A percentile compares a stretch with the other conserved stretches of the same genome.
These are phyloP conservation scores for Pachymerium ferrugineum DNA, from an alignment of 2,888 invertebrate genomes.

Conservation along the genomic window DNA sequence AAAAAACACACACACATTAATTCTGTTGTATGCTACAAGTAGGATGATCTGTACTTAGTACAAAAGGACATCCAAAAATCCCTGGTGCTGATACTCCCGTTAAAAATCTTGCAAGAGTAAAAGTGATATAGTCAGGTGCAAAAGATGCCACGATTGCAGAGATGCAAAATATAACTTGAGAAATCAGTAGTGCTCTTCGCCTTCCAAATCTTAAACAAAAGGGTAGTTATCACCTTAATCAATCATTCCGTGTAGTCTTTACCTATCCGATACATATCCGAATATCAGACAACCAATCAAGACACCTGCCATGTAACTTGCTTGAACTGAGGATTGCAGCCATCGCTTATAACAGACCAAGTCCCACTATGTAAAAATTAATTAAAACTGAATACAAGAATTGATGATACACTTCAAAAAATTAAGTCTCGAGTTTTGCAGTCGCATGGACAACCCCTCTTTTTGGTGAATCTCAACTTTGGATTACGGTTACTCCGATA, in stretches of 20 bases:
- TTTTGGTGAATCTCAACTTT: too few species aligned
- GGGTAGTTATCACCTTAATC: not conserved
- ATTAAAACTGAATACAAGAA: not conserved
- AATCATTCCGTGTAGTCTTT: conserved; percentile 39
- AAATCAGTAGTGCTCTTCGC: conserved; percentile 66
- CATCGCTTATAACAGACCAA: conserved; percentile 63
- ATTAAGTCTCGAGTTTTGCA: too few species aligned
- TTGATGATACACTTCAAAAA: too few species aligned
- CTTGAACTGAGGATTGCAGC: conserved; percentile 58
- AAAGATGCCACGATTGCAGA: conserved; percentile 64
- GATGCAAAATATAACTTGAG: conserved; percentile 58
- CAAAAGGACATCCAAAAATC: conserved; percentile 16
- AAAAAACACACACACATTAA: not conserved
- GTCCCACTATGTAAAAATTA: conserved; percentile 58
- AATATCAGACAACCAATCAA: conserved; percentile 67
- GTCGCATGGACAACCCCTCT: too few species aligned
- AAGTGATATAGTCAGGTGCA: conserved; percentile 64
- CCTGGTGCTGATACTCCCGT: conserved; percentile 31
- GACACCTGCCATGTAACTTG: conserved; percentile 69
- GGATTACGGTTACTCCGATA: too few species aligned
- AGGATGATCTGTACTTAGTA: not conserved
- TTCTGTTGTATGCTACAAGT: not conserved
- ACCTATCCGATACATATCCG: conserved; percentile 71
- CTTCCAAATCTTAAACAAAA: conserved; percentile 58
- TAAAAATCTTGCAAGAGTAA: conserved; percentile 62